phyloP scores from a whole-genome alignment of 2,888 invertebrate genomes.

The Bombylius major region DNA sequence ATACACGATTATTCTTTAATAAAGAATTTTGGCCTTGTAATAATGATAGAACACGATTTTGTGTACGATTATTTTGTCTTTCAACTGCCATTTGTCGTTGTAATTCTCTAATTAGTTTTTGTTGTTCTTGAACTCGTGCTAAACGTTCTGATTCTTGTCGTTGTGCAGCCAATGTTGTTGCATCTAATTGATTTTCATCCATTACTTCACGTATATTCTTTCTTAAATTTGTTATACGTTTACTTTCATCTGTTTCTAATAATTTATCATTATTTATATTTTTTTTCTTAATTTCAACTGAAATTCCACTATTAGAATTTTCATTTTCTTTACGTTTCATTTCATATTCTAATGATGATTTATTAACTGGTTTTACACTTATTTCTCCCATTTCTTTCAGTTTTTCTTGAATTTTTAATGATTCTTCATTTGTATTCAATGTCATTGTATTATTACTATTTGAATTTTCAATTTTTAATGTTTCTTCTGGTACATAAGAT shows the following conservation, averaged over 20 bases:
- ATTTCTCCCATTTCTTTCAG: slow-evolving; percentile 50
- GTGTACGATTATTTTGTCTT: slow-evolving; percentile 52
- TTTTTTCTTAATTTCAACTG: slow-evolving; percentile 37
- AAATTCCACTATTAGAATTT: slow-evolving; percentile 29
- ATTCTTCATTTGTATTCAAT: background rate
- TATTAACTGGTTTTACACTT: slow-evolving; percentile 36
- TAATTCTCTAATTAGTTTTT: slow-evolving; percentile 67
- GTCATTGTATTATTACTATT: background rate
- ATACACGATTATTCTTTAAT: slow-evolving; percentile 30
- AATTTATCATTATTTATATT: slow-evolving; percentile 21
- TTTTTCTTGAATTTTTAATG: slow-evolving; percentile 41
- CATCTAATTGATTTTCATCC: slow-evolving; percentile 85
- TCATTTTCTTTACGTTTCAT: background rate
- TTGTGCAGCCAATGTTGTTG: slow-evolving; percentile 83
- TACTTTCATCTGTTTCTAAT: slow-evolving; percentile 12
- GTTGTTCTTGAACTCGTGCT: slow-evolving; percentile 73
- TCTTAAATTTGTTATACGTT: slow-evolving; percentile 46
- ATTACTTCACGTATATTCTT: slow-evolving; percentile 87
- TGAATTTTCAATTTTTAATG: too few relatives aligned
- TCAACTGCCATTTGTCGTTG: slow-evolving; percentile 68
- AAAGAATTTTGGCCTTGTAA: slow-evolving; percentile 54
- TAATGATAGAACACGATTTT: slow-evolving; percentile 56
- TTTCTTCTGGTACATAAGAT: background rate
- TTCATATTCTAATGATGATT: background rate
- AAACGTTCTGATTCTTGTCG: slow-evolving; percentile 83